Evolutionary conservation across 2,888 invertebrate species (phyloP).

Genomic region (Octodonta nipae): DNA sequence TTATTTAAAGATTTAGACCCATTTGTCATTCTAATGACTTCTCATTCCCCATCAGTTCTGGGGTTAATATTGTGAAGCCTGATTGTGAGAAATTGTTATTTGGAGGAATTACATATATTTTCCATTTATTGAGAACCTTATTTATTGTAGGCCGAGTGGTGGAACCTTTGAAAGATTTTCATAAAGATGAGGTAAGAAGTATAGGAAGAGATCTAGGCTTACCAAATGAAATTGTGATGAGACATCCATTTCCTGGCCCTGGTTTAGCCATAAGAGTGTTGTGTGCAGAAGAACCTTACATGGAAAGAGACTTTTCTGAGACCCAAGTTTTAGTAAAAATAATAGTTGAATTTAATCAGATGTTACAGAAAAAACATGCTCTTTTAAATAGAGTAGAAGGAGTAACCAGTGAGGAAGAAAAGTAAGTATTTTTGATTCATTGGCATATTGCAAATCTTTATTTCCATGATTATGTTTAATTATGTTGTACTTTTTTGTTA

Average conservation of each 20-base stretch:
- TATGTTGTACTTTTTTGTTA: too few relatives aligned
- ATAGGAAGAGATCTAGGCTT: constrained; percentile 84
- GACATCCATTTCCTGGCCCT: constrained; percentile 98
- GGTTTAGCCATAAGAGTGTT: constrained; percentile 92
- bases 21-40: too few relatives aligned
- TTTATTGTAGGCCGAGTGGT: constrained; percentile 59
- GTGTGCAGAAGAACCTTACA: constrained; percentile 88
- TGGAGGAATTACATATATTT: constrained; percentile 3
- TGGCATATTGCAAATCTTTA: too few relatives aligned
- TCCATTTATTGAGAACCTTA: background rate
- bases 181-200: constrained; percentile 91
- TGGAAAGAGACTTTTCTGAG: constrained; percentile 90
- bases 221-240: constrained; percentile 70
- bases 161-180: constrained; percentile 97
- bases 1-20: too few relatives aligned
- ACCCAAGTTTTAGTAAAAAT: constrained; percentile 90
- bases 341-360: constrained; percentile 83
- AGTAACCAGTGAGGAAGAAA: constrained; percentile 62
- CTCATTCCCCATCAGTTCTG: too few relatives aligned
- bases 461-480: too few relatives aligned
- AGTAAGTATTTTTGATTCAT: too few relatives aligned
- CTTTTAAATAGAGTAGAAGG: constrained; percentile 74
- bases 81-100: constrained; percentile 1
- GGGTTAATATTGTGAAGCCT: too few relatives aligned
- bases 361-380: constrained; percentile 85